Percentiles rank a stretch among this genome's conserved stretches.
Evolutionary conservation across 2,888 invertebrate species (phyloP).

Genomic region (Tetranychus truncatus): DNA sequence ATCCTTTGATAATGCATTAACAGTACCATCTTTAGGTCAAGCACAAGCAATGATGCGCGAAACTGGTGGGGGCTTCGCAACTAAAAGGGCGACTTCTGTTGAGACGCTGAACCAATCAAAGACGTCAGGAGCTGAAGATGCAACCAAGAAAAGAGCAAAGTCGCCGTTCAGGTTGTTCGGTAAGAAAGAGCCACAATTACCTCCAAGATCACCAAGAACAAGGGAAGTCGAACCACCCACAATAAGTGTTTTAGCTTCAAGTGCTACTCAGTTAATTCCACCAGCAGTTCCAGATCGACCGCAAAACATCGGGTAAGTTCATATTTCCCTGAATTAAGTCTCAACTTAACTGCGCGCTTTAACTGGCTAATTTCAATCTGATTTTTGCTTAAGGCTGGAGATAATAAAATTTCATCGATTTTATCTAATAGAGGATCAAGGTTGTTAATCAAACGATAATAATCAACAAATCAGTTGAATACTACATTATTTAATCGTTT

Average conservation of each 20-base stretch:
- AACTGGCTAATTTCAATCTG: no score
- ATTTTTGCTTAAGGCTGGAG: no score
- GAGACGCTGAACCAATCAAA: constrained; percentile 27
- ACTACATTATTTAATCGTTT: no score
- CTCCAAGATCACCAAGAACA: constrained; percentile 7
- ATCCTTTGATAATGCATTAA: constrained; percentile 27
- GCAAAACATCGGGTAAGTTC: background rate
- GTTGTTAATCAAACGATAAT: no score
- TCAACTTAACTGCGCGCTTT: no score
- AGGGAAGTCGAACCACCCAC: constrained; percentile 9
- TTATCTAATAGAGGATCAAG: no score
- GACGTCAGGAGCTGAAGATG: constrained; percentile 33
- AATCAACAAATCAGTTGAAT: no score
- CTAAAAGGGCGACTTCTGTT: constrained; percentile 33
- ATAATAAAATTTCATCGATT: no score
- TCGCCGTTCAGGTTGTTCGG: constrained; percentile 86
- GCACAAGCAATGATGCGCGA: constrained; percentile 19
- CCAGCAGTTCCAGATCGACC: constrained; percentile 42
- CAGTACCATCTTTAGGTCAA: constrained; percentile 23
- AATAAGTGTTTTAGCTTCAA: constrained; percentile 17
- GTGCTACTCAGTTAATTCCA: constrained; percentile 37
- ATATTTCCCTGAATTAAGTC: no score
- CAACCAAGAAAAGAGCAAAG: constrained; percentile 52
- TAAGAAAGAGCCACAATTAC: constrained; percentile 43
- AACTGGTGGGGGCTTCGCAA: background rate